A percentile compares a stretch with the other conserved stretches of the same genome.
Conservation (phyloP, 2,888 invertebrate species). For the Eutolmus rufibarbis region DNA sequence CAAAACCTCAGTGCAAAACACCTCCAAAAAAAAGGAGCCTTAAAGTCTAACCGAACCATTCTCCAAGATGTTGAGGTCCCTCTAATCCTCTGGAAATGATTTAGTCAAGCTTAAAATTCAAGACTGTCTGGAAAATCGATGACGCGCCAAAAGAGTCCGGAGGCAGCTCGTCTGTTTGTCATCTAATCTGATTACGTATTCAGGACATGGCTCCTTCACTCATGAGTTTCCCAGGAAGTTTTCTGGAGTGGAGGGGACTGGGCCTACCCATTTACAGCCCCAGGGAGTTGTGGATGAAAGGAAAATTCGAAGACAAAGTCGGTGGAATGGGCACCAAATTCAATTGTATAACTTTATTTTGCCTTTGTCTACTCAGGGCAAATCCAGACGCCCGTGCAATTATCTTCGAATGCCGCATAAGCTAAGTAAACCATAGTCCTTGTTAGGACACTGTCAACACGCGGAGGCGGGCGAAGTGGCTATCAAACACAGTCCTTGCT, state of each 20-base stretch:
- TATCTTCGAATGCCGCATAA: neutral
- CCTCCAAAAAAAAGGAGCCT: neutral
- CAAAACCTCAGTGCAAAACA: neutral
- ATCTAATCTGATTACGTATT: constrained; percentile 35
- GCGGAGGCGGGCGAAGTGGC: too few relatives aligned
- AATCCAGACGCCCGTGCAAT: constrained; percentile 7
- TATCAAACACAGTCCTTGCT: neutral
- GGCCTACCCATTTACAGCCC: neutral
- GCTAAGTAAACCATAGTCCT: neutral
- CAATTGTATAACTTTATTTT: constrained; percentile 12
- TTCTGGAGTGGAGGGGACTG: neutral
- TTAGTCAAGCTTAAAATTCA: neutral
- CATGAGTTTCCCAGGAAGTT: neutral
- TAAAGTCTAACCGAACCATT: neutral
- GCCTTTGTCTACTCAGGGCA: neutral
- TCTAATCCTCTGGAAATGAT: neutral
- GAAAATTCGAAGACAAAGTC: neutral
- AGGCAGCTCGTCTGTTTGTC: neutral
- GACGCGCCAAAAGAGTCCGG: neutral
- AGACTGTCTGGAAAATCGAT: constrained; percentile 22
- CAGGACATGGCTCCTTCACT: constrained; percentile 4
- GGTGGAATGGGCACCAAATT: neutral
- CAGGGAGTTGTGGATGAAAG: neutral
- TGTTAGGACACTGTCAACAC: neutral
- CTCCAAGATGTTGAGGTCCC: neutral